These are phyloP conservation scores for Tokudaia muenninki DNA, from an alignment of 2,797 vertebrate genomes.

Conservation along the genomic window DNA sequence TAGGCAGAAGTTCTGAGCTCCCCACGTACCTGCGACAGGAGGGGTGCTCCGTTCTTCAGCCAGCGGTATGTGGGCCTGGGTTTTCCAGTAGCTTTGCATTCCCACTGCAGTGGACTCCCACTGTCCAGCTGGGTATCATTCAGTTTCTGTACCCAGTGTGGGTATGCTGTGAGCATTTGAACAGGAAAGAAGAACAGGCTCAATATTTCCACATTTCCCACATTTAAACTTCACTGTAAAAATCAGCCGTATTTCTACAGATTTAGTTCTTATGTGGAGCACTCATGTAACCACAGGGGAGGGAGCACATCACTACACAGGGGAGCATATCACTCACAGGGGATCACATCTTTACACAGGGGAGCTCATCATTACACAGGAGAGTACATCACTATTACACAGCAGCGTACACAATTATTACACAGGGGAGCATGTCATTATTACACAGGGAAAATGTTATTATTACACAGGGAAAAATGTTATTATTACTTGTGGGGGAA, in stretches of 20 bases:
- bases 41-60: conserved; percentile 93
- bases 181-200: conserved; percentile 25
- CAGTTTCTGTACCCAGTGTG: conserved; percentile 96
- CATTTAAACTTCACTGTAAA: background rate
- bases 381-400: background rate
- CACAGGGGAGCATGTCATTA: too few relatives aligned
- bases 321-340: background rate
- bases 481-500: too few relatives aligned
- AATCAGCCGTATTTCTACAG: background rate
- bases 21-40: conserved; percentile 89
- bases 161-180: conserved; percentile 90
- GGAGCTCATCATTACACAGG: background rate
- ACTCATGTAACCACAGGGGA: background rate
- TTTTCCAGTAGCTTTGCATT: conserved; percentile 95
- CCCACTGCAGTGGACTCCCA: conserved; percentile 95
- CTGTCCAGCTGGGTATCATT: conserved; percentile 97
- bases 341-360: background rate
- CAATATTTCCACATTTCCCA: background rate
- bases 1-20: too few relatives aligned
- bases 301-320: background rate
- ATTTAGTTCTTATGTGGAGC: background rate
- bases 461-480: background rate
- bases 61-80: conserved; percentile 95
- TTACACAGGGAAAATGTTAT: background rate
- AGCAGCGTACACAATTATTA: background rate